Evolutionary conservation across 2,797 vertebrate species (phyloP).

Genomic region (Alfaro cultratus): DNA sequence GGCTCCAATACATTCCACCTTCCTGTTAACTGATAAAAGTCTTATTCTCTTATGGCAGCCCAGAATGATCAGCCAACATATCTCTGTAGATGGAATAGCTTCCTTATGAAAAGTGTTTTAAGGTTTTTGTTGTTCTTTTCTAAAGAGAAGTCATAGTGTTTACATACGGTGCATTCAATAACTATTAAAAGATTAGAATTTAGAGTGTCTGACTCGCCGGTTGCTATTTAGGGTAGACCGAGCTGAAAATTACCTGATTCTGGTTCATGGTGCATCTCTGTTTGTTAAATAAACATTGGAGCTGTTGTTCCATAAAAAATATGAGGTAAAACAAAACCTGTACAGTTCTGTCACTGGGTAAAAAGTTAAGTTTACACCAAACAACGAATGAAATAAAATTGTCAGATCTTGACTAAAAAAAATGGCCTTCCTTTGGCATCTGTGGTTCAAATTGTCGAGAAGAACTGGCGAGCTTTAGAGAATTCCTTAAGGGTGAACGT

Average conservation of each 20-base stretch:
- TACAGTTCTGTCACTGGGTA: conserved; percentile 33
- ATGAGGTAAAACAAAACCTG: conserved; percentile 5
- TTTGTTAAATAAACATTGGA: conserved; percentile 14
- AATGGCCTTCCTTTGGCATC: conserved; percentile 75
- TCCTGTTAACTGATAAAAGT: not conserved
- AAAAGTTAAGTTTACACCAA: conserved; percentile 27
- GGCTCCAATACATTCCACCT: not conserved
- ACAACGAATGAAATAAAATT: conserved; percentile 26
- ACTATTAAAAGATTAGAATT: not conserved
- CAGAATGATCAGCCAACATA: not conserved
- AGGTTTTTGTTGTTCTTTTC: not conserved
- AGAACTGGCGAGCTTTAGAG: conserved; percentile 18
- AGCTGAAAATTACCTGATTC: not conserved
- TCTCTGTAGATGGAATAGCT: not conserved
- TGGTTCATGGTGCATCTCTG: not conserved
- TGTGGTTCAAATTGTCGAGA: conserved; percentile 35
- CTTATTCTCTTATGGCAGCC: not conserved
- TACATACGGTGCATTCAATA: not conserved
- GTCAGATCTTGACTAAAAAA: conserved; percentile 38
- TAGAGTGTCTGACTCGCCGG: not conserved
- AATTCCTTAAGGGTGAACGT: conserved; percentile 45
- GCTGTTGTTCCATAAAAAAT: conserved; percentile 17
- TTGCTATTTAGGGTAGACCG: not conserved
- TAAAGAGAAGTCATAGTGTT: not conserved
- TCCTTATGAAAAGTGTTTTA: not conserved